phyloP scores from a whole-genome alignment of 2,888 invertebrate species.

The Napeogenes inachia region DNA sequence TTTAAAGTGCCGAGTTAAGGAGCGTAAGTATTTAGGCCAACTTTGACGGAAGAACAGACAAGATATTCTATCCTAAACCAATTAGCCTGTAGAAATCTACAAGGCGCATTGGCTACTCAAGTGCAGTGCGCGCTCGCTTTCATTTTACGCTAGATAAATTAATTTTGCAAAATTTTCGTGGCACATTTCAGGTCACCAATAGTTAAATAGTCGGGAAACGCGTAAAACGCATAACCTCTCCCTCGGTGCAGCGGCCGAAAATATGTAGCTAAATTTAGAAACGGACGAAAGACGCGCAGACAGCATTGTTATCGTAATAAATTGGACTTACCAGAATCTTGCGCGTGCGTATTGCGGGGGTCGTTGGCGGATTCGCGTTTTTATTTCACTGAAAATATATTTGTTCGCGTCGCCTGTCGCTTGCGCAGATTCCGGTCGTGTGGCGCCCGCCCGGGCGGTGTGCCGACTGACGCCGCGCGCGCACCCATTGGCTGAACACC shows the following conservation, averaged over 20 bases:
- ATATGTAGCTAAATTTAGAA: constrained; percentile 60
- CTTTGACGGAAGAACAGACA: constrained; percentile 45
- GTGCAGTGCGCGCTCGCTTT: constrained; percentile 47
- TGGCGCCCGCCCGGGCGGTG: constrained; percentile 77
- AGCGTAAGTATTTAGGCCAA: constrained; percentile 62
- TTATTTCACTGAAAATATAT: constrained; percentile 67
- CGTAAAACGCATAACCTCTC: constrained; percentile 51
- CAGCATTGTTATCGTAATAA: constrained; percentile 12
- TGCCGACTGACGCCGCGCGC: constrained; percentile 64
- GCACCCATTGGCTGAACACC: constrained; percentile 33
- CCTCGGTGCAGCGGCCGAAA: constrained; percentile 62
- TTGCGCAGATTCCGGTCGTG: constrained; percentile 75
- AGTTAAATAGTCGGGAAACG: constrained; percentile 39
- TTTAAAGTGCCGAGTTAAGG: no score
- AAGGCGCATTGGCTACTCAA: constrained; percentile 36
- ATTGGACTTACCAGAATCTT: constrained; percentile 69
- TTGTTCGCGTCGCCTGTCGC: constrained; percentile 60
- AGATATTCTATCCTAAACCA: constrained; percentile 58
- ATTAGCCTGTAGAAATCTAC: constrained; percentile 48
- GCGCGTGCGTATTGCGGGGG: constrained; percentile 60
- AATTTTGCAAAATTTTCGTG: constrained; percentile 26
- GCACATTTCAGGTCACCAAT: constrained; percentile 29
- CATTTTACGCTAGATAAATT: constrained; percentile 41
- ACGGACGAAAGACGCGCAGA: constrained; percentile 23
- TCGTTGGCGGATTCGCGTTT: constrained; percentile 59